Evolutionary conservation across 1,140 invertebrate genomes (phyloP).

Genomic region (Bombus ignitus): DNA sequence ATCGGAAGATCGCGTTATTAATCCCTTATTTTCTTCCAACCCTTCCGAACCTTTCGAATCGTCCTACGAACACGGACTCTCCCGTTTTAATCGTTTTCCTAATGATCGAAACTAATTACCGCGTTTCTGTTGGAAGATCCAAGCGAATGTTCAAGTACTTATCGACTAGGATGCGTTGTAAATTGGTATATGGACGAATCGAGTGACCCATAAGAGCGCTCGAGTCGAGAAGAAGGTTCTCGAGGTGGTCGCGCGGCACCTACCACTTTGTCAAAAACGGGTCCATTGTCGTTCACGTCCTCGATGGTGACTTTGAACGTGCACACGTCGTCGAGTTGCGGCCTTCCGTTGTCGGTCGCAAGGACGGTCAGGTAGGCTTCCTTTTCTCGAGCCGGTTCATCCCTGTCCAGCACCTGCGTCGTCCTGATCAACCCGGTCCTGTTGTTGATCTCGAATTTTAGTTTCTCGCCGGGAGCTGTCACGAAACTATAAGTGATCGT

Average conservation of each 20-base stretch:
- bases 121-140: too few relatives aligned
- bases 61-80: too few relatives aligned
- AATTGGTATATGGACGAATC: not conserved
- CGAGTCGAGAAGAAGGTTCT: too few relatives aligned
- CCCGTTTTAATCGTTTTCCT: too few relatives aligned
- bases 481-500: slow-evolving; percentile 92
- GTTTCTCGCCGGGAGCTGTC: slow-evolving; percentile 87
- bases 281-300: slow-evolving; percentile 94
- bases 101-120: too few relatives aligned
- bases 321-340: slow-evolving; percentile 92
- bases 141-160: too few relatives aligned
- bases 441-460: slow-evolving; percentile 91
- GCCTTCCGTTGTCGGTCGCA: slow-evolving; percentile 93
- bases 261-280: slow-evolving; percentile 92
- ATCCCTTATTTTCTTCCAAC: too few relatives aligned
- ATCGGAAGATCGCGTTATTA: too few relatives aligned
- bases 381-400: slow-evolving; percentile 93
- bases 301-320: slow-evolving; percentile 93
- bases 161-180: too few relatives aligned
- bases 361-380: slow-evolving; percentile 91
- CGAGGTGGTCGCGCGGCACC: slow-evolving; percentile 20
- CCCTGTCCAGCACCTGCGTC: slow-evolving; percentile 90
- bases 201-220: not conserved
- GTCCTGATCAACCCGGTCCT: slow-evolving; percentile 89
- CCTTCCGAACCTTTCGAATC: accelerated